Percentiles rank a stretch among this genome's conserved stretches.
Evolutionary conservation across 2,888 invertebrate species (phyloP).

Genomic region (Myathropa florea): DNA sequence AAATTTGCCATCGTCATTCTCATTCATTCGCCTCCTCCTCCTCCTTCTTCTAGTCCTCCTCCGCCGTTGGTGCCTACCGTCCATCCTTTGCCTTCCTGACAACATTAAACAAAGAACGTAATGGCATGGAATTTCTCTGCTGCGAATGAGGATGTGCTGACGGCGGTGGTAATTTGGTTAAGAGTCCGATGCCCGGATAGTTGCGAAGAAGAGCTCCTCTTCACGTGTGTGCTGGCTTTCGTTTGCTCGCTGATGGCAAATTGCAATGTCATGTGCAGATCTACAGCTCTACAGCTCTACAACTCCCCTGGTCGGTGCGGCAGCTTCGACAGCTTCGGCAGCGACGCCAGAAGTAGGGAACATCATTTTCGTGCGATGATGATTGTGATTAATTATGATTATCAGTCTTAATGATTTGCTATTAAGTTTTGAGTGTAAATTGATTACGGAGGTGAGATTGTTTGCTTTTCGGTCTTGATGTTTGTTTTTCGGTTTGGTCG

Average conservation of each 20-base stretch:
- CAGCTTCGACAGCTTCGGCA: not conserved
- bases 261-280: conserved; percentile 49
- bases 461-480: conserved; percentile 35
- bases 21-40: not conserved
- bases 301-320: not conserved
- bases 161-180: conserved; percentile 59
- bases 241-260: conserved; percentile 44
- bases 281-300: not conserved
- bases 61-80: not conserved
- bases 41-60: no score
- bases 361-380: conserved; percentile 65
- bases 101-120: conserved; percentile 54
- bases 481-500: conserved; percentile 11
- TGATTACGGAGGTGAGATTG: conserved; percentile 50
- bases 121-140: conserved; percentile 54
- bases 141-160: conserved; percentile 54
- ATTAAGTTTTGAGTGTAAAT: conserved; percentile 57
- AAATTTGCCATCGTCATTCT: conserved; percentile 18
- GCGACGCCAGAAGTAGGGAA: conserved; percentile 11
- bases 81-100: conserved; percentile 22
- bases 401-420: conserved; percentile 61
- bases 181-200: conserved; percentile 43
- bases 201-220: not conserved
- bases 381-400: conserved; percentile 69
- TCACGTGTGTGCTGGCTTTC: conserved; percentile 17